A percentile compares a stretch with the other conserved stretches of the same genome.
Evolutionary conservation across 2,888 invertebrate genomes (phyloP).

Genomic region (Lobophora halterata): DNA sequence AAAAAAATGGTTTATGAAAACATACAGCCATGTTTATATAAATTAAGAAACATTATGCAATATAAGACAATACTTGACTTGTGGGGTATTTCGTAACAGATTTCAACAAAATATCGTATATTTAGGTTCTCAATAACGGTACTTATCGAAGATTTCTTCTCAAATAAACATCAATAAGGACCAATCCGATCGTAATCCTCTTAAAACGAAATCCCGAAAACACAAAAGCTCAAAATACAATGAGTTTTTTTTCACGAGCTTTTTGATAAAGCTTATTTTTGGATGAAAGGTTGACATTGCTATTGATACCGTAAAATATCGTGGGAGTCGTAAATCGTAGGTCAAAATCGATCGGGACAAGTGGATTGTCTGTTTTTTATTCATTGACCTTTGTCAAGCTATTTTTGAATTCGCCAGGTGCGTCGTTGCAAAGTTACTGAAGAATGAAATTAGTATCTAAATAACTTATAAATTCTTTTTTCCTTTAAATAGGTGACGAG

Average conservation of each 20-base stretch:
- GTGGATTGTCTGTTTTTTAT: conserved; percentile 38
- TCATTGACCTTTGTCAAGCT: conserved; percentile 29
- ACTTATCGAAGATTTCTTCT: conserved; percentile 44
- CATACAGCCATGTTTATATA: too few relatives aligned
- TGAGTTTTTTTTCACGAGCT: conserved; percentile 34
- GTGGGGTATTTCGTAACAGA: too few relatives aligned
- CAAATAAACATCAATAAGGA: conserved; percentile 48
- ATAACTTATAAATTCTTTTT: too few relatives aligned
- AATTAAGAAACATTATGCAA: too few relatives aligned
- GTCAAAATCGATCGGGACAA: conserved; percentile 44
- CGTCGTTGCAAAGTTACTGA: background rate
- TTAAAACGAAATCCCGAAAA: conserved; percentile 47
- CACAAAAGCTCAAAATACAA: conserved; percentile 47
- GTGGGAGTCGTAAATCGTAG: conserved; percentile 49
- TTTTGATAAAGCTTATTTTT: conserved; percentile 23
- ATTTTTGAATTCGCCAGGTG: conserved; percentile 23
- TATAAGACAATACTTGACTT: too few relatives aligned
- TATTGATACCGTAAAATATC: conserved; percentile 44
- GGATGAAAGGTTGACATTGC: conserved; percentile 47
- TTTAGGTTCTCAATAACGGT: conserved; percentile 37
- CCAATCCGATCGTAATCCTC: conserved; percentile 58
- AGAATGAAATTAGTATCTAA: too few relatives aligned
- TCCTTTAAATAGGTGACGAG: too few relatives aligned
- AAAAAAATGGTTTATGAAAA: too few relatives aligned
- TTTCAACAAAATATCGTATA: too few relatives aligned